Evolutionary conservation across 2,797 vertebrate genomes (phyloP).

Genomic region (Diglossa cyanea): DNA sequence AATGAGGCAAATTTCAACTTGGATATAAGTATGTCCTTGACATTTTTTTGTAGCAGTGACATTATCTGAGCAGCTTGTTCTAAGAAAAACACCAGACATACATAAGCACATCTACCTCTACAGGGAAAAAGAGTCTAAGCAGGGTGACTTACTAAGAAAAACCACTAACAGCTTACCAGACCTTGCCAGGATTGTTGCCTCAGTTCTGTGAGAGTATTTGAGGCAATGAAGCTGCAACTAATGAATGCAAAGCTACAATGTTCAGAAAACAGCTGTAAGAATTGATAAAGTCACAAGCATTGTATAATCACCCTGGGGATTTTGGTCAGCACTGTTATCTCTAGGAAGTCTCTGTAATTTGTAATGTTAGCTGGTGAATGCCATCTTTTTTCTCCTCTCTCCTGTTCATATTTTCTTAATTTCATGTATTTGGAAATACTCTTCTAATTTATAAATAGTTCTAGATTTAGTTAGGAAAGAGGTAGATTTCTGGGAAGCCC

Average conservation of each 20-base stretch:
- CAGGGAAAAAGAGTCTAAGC: not conserved
- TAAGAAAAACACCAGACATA: not conserved
- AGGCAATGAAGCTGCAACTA: not conserved
- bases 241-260: not conserved
- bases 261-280: not conserved
- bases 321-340: not conserved
- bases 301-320: not conserved
- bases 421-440: not conserved
- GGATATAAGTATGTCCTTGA: conserved; percentile 21
- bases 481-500: not conserved
- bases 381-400: not conserved
- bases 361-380: not conserved
- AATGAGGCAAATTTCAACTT: conserved; percentile 19
- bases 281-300: not conserved
- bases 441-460: not conserved
- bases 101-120: not conserved
- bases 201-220: not conserved
- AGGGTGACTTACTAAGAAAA: not conserved
- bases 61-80: conserved; percentile 9
- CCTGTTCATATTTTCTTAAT: not conserved
- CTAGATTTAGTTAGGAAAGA: not conserved
- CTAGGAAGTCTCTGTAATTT: not conserved
- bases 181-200: not conserved
- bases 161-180: not conserved
- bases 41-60: conserved; percentile 14